Evolutionary conservation across 2,797 vertebrate genomes (phyloP).

Genomic region (Menidia menidia): DNA sequence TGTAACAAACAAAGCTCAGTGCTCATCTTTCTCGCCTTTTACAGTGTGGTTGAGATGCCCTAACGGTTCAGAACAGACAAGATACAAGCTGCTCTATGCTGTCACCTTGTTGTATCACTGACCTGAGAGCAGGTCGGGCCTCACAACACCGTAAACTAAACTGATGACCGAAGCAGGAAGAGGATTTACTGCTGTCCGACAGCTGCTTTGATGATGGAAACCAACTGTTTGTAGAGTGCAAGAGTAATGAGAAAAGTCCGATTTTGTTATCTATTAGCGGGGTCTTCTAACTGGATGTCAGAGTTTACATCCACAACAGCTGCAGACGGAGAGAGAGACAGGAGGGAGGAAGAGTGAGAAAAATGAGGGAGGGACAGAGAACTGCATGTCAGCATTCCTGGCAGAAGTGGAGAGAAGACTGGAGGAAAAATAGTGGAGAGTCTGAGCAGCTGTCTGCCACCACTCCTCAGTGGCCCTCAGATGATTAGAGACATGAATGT

Average conservation of each 20-base stretch:
- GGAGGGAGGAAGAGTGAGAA: slow-evolving; percentile 11
- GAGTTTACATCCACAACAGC: slow-evolving; percentile 28
- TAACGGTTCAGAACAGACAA: neutral
- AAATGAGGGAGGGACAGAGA: slow-evolving; percentile 26
- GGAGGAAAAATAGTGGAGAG: slow-evolving; percentile 50
- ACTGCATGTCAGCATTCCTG: slow-evolving; percentile 62
- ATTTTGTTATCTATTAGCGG: slow-evolving; percentile 5
- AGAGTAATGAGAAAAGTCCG: slow-evolving; percentile 11
- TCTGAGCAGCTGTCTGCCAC: slow-evolving; percentile 57
- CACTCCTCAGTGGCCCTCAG: slow-evolving; percentile 28
- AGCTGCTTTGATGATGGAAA: slow-evolving; percentile 17
- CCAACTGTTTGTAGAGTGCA: neutral
- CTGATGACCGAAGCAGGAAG: slow-evolving; percentile 36
- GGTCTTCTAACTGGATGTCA: slow-evolving; percentile 1
- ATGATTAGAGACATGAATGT: slow-evolving; percentile 44
- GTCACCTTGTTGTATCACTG: neutral
- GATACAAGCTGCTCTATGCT: neutral
- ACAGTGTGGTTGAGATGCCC: neutral
- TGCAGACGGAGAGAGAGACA: slow-evolving; percentile 11
- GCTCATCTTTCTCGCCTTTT: slow-evolving; percentile 11
- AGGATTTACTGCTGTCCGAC: slow-evolving; percentile 16
- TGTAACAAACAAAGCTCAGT: neutral
- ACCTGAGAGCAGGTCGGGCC: slow-evolving; percentile 15
- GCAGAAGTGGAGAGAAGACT: slow-evolving; percentile 51
- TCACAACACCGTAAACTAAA: slow-evolving; percentile 28